Evolutionary conservation across 2,797 vertebrate species (phyloP).

Genomic region (Peromyscus aztecus): DNA sequence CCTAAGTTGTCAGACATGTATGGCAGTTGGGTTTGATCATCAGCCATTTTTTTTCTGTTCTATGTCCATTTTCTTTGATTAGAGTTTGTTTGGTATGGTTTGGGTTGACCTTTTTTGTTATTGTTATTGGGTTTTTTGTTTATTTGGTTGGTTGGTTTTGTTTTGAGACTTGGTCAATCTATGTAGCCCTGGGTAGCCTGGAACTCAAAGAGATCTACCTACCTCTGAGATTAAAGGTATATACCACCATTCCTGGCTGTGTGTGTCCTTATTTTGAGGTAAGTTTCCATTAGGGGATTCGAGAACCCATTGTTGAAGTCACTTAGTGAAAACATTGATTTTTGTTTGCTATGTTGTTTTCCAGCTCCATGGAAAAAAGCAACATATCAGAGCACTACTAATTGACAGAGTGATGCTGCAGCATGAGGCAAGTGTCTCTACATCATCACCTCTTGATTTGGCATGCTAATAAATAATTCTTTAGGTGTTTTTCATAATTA

Average conservation of each 20-base stretch:
- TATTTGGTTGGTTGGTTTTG: not conserved
- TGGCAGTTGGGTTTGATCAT: not conserved
- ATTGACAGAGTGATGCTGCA: constrained; percentile 99
- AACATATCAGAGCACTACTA: constrained; percentile 96
- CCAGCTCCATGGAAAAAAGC: constrained; percentile 97
- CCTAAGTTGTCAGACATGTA: not conserved
- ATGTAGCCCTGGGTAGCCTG: not conserved
- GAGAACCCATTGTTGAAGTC: not conserved
- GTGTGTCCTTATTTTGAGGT: not conserved
- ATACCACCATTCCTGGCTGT: not conserved
- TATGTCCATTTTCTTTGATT: not conserved
- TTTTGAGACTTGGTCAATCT: not conserved
- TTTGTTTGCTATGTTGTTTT: constrained; percentile 73
- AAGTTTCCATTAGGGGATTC: not conserved
- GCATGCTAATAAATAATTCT: not conserved
- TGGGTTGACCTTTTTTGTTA: not conserved
- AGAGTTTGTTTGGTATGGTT: not conserved
- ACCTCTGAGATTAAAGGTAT: not conserved
- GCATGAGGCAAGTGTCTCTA: constrained; percentile 92
- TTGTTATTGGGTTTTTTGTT: not conserved
- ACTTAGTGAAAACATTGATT: not conserved
- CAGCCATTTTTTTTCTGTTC: not conserved
- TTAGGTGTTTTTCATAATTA: constrained; percentile 15
- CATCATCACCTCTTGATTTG: not conserved
- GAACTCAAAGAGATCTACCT: not conserved